Percentiles rank a stretch among this genome's conserved stretches.
Conservation (phyloP, 1,140 invertebrate genomes). For the Nymphalis io region DNA sequence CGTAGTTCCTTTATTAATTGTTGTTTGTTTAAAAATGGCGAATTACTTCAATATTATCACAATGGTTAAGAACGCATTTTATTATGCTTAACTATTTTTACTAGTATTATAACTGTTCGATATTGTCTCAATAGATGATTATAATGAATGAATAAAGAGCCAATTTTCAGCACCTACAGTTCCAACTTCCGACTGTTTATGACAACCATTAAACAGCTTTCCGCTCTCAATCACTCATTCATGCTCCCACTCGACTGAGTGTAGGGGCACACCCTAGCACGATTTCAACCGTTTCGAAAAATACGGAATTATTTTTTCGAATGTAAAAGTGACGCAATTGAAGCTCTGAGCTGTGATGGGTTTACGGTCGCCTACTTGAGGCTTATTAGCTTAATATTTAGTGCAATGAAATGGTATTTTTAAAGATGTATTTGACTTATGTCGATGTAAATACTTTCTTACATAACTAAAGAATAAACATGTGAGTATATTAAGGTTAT, state of each 20-base stretch:
- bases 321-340: conserved; percentile 12
- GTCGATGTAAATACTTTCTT: too few species aligned
- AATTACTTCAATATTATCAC: too few species aligned
- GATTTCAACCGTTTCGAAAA: conserved; percentile 23
- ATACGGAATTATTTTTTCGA: conserved; percentile 14
- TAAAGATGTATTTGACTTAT: too few species aligned
- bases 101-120: not conserved
- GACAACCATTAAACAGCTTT: conserved; percentile 25
- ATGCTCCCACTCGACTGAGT: conserved; percentile 21
- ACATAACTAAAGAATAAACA: too few species aligned
- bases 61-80: too few species aligned
- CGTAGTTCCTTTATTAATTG: too few species aligned
- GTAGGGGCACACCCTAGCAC: conserved; percentile 17
- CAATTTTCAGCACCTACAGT: conserved; percentile 9
- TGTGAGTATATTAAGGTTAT: too few species aligned
- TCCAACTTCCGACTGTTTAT: conserved; percentile 18
- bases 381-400: not conserved
- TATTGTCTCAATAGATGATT: not conserved
- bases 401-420: not conserved
- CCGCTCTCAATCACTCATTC: conserved; percentile 23
- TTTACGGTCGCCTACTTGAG: not conserved
- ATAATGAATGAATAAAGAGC: conserved; percentile 12
- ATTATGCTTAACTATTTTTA: too few species aligned
- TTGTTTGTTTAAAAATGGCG: too few species aligned
- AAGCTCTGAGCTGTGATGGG: not conserved